Conservation (phyloP, 2,888 invertebrate genomes). For the Pseudanteris insignis region DNA sequence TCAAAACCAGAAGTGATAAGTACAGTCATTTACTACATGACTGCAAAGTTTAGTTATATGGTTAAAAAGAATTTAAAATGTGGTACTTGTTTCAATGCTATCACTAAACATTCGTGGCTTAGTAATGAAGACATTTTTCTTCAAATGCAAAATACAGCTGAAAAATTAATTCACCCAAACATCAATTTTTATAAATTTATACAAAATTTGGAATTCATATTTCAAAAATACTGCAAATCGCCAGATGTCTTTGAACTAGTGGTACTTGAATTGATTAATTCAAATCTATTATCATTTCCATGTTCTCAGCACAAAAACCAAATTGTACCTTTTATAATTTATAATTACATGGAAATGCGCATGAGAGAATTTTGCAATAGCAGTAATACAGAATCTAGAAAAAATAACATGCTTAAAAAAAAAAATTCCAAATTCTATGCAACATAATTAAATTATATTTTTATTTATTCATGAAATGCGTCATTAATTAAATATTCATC, state of each 20-base stretch:
- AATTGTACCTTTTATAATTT: constrained; percentile 1
- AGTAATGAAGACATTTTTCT: too few species aligned
- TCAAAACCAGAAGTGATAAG: constrained; percentile 4
- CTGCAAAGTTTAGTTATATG: background rate
- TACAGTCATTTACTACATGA: too few species aligned
- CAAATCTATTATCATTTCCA: constrained; percentile 1
- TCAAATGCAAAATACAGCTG: too few species aligned
- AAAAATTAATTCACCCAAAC: background rate
- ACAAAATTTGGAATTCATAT: background rate
- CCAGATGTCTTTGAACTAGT: too few species aligned
- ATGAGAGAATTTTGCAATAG: constrained; percentile 4
- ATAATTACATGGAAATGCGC: background rate
- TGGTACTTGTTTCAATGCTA: background rate
- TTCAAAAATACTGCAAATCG: background rate
- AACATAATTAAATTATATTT: too few species aligned
- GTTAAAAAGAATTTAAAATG: background rate
- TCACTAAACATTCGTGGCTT: constrained; percentile 1
- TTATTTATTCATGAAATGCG: too few species aligned
- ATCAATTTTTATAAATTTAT: constrained; percentile 5
- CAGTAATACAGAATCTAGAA: background rate
- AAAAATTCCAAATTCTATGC: constrained; percentile 4
- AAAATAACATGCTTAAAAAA: background rate
- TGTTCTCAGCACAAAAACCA: too few species aligned
- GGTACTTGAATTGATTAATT: too few species aligned
- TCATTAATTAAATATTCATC: too few species aligned